Percentiles rank a stretch among this genome's conserved stretches.
These are phyloP conservation scores for Haliclona indistincta DNA, from an alignment of 37 sponge, comb jelly and placozoan species.

Conservation along the genomic window DNA sequence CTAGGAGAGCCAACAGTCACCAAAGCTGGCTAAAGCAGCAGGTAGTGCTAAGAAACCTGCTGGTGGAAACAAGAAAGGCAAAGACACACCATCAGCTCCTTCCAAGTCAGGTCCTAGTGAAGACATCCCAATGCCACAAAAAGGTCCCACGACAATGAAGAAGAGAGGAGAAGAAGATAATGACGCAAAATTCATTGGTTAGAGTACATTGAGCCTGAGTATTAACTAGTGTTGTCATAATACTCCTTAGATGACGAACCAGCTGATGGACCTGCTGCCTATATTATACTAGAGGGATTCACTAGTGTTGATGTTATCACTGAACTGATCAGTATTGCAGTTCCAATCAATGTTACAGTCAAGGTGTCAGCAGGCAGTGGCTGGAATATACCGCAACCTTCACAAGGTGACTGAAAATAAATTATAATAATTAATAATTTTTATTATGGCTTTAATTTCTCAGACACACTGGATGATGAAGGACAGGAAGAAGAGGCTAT, in stretches of 20 bases:
- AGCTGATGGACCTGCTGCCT: constrained; percentile 67
- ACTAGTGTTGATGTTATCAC: constrained; percentile 26
- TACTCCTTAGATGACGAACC: constrained; percentile 81
- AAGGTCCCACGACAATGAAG: constrained; percentile 70
- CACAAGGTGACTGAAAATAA: neutral
- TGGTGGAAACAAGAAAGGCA: constrained; percentile 56
- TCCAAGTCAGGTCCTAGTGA: constrained; percentile 25
- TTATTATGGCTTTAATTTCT: neutral
- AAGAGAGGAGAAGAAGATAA: constrained; percentile 91
- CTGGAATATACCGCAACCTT: neutral
- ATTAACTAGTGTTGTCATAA: neutral
- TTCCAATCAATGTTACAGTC: constrained; percentile 35
- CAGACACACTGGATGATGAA: neutral
- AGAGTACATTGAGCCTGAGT: neutral
- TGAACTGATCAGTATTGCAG: constrained; percentile 17
- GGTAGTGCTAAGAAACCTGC: neutral
- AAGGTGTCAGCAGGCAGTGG: constrained; percentile 25
- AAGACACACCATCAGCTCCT: constrained; percentile 37
- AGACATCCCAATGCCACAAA: constrained; percentile 68
- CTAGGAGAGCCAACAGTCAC: too few relatives aligned
- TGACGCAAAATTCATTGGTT: constrained; percentile 61
- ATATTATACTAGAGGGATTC: constrained; percentile 68
- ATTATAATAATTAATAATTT: neutral
- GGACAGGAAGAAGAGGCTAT: constrained; percentile 15
- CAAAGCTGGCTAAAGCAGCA: neutral